Evolutionary conservation across 64 coral and sea anemone species (phyloP).

Genomic region (Dendronephthya gigantea): DNA sequence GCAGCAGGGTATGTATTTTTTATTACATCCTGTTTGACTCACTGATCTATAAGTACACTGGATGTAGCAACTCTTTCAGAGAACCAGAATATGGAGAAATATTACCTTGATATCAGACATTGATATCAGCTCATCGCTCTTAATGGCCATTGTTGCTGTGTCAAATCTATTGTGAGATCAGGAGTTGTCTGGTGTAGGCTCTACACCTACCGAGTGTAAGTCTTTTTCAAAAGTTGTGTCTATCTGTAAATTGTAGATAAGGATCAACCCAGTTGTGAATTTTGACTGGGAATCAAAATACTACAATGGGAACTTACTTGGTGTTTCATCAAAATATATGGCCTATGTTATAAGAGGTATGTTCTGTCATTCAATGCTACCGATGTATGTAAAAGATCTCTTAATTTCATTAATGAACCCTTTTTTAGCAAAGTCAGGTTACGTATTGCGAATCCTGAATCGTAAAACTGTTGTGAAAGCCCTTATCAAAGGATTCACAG

Average conservation of each 20-base stretch:
- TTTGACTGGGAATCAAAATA: constrained; percentile 98
- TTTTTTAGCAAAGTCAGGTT: background rate
- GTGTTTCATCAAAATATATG: constrained; percentile 71
- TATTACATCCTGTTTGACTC: background rate
- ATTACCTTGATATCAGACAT: too few relatives aligned
- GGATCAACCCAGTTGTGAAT: constrained; percentile 93
- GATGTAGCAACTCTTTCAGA: too few relatives aligned
- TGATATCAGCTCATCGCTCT: too few relatives aligned
- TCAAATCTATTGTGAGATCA: too few relatives aligned
- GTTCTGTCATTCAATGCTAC: background rate
- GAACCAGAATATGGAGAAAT: too few relatives aligned
- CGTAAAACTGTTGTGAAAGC: background rate
- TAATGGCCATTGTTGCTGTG: too few relatives aligned
- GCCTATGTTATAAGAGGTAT: constrained; percentile 89
- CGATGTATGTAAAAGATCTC: background rate
- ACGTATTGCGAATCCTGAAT: background rate
- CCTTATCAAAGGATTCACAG: background rate
- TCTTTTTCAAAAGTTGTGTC: background rate
- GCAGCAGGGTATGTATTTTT: background rate
- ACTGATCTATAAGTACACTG: background rate
- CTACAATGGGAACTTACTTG: constrained; percentile 79
- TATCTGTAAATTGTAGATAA: constrained; percentile 46
- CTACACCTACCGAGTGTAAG: too few relatives aligned
- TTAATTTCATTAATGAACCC: background rate
- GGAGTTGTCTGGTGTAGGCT: too few relatives aligned